These are phyloP conservation scores for Cerceris rybyensis DNA, from an alignment of 2,888 invertebrate species.

Conservation along the genomic window DNA sequence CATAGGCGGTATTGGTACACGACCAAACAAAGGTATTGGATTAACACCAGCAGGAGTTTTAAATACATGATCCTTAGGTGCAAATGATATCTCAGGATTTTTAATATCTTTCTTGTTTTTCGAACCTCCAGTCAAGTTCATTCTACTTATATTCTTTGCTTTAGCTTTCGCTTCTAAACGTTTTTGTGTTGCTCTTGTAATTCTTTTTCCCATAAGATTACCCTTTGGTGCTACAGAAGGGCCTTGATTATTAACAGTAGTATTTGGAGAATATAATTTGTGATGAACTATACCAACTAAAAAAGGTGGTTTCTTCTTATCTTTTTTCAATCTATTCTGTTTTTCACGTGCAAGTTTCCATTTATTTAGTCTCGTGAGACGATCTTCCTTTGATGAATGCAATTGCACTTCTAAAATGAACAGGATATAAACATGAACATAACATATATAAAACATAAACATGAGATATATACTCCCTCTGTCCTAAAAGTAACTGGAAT, in stretches of 20 bases:
- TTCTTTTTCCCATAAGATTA: slow-evolving; percentile 48
- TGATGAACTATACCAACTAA: slow-evolving; percentile 74
- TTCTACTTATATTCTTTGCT: slow-evolving; percentile 10
- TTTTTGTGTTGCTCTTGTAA: slow-evolving; percentile 76
- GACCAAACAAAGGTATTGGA: slow-evolving; percentile 67
- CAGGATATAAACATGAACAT: no score
- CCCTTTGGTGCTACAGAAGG: no score
- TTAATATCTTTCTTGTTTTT: neutral
- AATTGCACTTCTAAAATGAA: neutral
- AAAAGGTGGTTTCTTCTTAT: slow-evolving; percentile 71
- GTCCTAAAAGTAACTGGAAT: no score
- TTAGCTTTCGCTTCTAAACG: slow-evolving; percentile 66
- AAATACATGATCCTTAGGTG: slow-evolving; percentile 84
- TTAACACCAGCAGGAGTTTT: slow-evolving; percentile 80
- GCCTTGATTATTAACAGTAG: no score
- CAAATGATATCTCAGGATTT: slow-evolving; percentile 81
- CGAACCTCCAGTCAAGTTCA: neutral
- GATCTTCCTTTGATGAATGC: slow-evolving; percentile 24
- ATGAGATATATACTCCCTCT: no score
- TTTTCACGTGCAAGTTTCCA: slow-evolving; percentile 70
- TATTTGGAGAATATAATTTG: slow-evolving; percentile 67
- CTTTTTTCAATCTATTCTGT: slow-evolving; percentile 59
- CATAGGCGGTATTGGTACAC: slow-evolving; percentile 23
- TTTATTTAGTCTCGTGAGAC: slow-evolving; percentile 51
- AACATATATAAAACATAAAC: no score